Percentiles rank a stretch among this genome's conserved stretches.
Evolutionary conservation across 1,140 invertebrate species (phyloP).

Genomic region (Platorchestia sp.): DNA sequence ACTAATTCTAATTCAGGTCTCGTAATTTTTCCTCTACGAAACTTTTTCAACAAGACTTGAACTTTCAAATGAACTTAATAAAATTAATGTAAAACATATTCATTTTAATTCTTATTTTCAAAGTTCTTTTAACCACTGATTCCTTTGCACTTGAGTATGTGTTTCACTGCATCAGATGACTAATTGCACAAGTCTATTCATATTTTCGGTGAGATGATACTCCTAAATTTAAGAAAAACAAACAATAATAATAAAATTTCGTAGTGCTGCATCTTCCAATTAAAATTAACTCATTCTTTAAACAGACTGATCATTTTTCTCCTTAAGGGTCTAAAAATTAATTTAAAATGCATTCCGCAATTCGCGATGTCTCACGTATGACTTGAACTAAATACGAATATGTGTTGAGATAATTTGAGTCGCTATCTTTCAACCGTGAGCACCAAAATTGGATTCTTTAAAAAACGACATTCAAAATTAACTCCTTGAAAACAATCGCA

Average conservation of each 20-base stretch:
- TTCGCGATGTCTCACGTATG: not conserved
- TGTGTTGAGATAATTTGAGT: not conserved
- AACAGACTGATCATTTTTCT: too few relatives aligned
- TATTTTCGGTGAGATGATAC: too few relatives aligned
- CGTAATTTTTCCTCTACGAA: not conserved
- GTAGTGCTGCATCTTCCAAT: too few relatives aligned
- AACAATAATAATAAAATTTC: too few relatives aligned
- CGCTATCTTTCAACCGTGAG: not conserved
- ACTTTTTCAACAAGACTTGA: not conserved
- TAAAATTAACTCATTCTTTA: too few relatives aligned
- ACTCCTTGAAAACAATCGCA: not conserved
- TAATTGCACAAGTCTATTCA: too few relatives aligned
- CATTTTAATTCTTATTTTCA: not conserved
- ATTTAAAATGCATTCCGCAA: not conserved
- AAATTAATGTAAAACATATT: not conserved
- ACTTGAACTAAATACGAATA: not conserved
- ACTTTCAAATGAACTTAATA: not conserved
- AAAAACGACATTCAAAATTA: not conserved
- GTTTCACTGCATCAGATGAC: too few relatives aligned
- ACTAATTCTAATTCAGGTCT: not conserved
- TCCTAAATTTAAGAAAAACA: too few relatives aligned
- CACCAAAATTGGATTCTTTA: not conserved
- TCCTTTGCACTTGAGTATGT: not conserved
- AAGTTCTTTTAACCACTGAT: not conserved
- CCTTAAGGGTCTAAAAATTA: not conserved